Percentiles rank a stretch among this genome's conserved stretches.
Conservation (phyloP, 92 coral and sea anemone species). For the Anthopleura xanthogrammica region DNA sequence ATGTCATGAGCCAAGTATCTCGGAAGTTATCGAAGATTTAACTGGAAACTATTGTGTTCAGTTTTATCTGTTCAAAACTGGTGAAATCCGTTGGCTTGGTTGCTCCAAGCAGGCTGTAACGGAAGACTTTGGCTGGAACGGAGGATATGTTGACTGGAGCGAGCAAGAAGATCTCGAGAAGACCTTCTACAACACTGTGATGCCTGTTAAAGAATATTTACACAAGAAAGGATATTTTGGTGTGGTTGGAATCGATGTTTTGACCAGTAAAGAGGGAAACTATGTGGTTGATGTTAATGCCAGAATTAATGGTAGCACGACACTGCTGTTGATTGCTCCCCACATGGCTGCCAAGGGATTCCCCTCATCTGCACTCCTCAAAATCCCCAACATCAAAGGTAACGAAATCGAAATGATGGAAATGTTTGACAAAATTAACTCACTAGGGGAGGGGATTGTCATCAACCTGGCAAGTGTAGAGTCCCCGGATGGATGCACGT, state of each 20-base stretch:
- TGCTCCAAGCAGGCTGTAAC: conserved; percentile 32
- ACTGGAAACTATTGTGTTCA: conserved; percentile 60
- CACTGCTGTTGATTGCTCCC: conserved; percentile 66
- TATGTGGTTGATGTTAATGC: conserved; percentile 76
- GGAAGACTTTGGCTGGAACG: conserved; percentile 32
- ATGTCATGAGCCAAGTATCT: conserved; percentile 59
- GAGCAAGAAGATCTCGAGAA: conserved; percentile 61
- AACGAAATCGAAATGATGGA: conserved; percentile 10
- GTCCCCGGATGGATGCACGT: conserved; percentile 8
- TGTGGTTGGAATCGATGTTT: conserved; percentile 67
- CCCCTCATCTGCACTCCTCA: conserved; percentile 42
- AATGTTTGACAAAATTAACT: conserved; percentile 27
- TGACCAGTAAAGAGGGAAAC: conserved; percentile 62
- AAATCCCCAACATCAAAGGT: conserved; percentile 16
- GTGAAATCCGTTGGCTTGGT: conserved; percentile 67
- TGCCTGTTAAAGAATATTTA: conserved; percentile 69
- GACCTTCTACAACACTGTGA: conserved; percentile 42
- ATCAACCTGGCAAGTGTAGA: conserved; percentile 32
- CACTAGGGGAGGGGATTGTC: conserved; percentile 32
- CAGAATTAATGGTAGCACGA: conserved; percentile 63
- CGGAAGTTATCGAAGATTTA: conserved; percentile 63
- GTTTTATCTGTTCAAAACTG: conserved; percentile 65
- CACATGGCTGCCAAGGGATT: conserved; percentile 66
- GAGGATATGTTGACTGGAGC: conserved; percentile 53
- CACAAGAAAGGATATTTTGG: conserved; percentile 80